Percentiles rank a stretch among this genome's conserved stretches.
phyloP scores from a whole-genome alignment of 2,888 invertebrate genomes.

The Iphiclides podalirius region DNA sequence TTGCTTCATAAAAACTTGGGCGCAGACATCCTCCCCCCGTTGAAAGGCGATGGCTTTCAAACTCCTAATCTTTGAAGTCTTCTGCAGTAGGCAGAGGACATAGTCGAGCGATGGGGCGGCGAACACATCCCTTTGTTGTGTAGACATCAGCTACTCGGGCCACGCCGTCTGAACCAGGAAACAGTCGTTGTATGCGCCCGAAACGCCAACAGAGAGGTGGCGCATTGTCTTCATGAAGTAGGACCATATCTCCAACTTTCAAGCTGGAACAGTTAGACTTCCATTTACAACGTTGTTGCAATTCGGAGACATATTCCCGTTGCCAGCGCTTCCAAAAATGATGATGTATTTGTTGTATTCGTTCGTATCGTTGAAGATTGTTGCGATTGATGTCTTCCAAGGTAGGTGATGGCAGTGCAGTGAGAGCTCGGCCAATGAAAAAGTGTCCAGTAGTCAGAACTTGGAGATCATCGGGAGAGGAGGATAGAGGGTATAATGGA shows the following conservation, averaged over 20 bases:
- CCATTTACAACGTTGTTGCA: not conserved
- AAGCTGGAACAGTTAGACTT: not conserved
- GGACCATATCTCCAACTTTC: not conserved
- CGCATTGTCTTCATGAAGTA: not conserved
- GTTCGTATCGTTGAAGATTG: conserved; percentile 3
- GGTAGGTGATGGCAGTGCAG: conserved; percentile 12
- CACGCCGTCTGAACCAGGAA: not conserved
- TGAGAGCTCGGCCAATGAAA: conserved; percentile 24
- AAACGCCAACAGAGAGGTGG: not conserved
- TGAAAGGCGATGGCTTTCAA: too few relatives aligned
- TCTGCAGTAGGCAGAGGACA: too few relatives aligned
- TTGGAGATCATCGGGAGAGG: conserved; percentile 21
- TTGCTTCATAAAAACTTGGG: too few relatives aligned
- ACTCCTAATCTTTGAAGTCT: too few relatives aligned
- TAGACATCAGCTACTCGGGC: not conserved
- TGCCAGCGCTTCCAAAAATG: not conserved
- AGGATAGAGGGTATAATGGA: too few relatives aligned
- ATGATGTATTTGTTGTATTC: conserved; percentile 15
- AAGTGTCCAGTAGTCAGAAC: conserved; percentile 24
- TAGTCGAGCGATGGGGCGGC: not conserved
- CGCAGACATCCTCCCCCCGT: too few relatives aligned
- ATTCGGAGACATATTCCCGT: not conserved
- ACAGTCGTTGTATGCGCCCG: not conserved
- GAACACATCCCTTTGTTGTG: not conserved
- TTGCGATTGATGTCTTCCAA: not conserved